Conservation (phyloP, 2,888 invertebrate species). For the Arge pagana region DNA sequence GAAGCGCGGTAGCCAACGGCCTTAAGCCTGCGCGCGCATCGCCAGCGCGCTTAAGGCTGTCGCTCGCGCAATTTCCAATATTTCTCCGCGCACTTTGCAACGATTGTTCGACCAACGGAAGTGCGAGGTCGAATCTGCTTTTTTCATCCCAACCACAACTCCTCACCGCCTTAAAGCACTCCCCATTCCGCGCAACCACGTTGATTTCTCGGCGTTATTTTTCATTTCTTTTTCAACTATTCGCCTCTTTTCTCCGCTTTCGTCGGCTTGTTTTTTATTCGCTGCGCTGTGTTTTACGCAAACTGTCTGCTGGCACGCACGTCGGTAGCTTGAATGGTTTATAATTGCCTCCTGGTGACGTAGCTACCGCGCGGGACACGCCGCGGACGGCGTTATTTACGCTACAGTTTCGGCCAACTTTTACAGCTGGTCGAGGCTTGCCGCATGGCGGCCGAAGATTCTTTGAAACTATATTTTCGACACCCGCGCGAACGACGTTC, state of each 20-base stretch:
- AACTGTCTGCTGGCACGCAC: slow-evolving; percentile 47
- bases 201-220: background rate
- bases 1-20: too few relatives aligned
- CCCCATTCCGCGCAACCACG: background rate
- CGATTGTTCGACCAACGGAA: too few relatives aligned
- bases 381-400: slow-evolving; percentile 11
- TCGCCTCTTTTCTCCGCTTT: too few relatives aligned
- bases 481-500: background rate
- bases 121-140: too few relatives aligned
- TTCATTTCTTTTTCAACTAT: background rate
- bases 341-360: slow-evolving; percentile 50
- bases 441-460: background rate
- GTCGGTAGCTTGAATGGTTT: slow-evolving; percentile 46
- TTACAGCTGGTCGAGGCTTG: slow-evolving; percentile 7
- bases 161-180: too few relatives aligned
- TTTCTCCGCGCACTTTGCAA: too few relatives aligned
- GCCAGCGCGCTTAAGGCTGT: too few relatives aligned
- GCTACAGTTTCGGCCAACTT: slow-evolving; percentile 21
- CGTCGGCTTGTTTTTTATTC: slow-evolving; percentile 11
- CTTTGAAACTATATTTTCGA: slow-evolving; percentile 8
- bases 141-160: too few relatives aligned
- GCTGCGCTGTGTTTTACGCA: slow-evolving; percentile 32
- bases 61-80: too few relatives aligned
- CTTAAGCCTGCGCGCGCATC: too few relatives aligned
- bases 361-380: slow-evolving; percentile 28